Conservation (phyloP, 1,140 invertebrate genomes). For the Aleiodes sp. region DNA sequence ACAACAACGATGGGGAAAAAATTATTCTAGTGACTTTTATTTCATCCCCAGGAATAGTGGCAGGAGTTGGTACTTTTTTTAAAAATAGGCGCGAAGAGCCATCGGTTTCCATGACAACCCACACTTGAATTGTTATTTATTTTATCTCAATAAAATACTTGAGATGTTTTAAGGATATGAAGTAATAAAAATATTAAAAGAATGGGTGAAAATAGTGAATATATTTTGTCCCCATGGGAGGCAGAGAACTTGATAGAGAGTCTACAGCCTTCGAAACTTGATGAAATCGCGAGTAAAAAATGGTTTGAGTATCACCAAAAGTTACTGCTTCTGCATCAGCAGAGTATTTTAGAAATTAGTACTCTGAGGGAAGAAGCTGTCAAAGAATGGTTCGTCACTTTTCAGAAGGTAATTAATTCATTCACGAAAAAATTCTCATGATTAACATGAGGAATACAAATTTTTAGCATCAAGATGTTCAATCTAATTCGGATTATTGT, state of each 20-base stretch:
- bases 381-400: conserved; percentile 75
- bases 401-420: conserved; percentile 68
- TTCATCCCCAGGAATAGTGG: no score
- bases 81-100: no score
- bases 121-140: background rate
- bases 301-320: conserved; percentile 83
- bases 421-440: no score
- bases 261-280: conserved; percentile 59
- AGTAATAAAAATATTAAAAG: no score
- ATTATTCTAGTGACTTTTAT: no score
- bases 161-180: background rate
- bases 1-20: no score
- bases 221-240: conserved; percentile 65
- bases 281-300: conserved; percentile 64
- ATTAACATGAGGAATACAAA: no score
- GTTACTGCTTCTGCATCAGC: conserved; percentile 80
- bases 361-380: conserved; percentile 75
- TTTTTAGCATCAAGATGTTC: conserved; percentile 38
- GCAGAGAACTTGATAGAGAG: conserved; percentile 65
- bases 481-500: conserved; percentile 5
- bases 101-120: no score
- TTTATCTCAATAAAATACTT: background rate
- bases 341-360: conserved; percentile 78
- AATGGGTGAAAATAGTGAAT: conserved; percentile 45
- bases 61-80: no score